Evolutionary conservation across 2,113 vertebrate genomes (phyloP).

Genomic region (Pseudopipra pipra): DNA sequence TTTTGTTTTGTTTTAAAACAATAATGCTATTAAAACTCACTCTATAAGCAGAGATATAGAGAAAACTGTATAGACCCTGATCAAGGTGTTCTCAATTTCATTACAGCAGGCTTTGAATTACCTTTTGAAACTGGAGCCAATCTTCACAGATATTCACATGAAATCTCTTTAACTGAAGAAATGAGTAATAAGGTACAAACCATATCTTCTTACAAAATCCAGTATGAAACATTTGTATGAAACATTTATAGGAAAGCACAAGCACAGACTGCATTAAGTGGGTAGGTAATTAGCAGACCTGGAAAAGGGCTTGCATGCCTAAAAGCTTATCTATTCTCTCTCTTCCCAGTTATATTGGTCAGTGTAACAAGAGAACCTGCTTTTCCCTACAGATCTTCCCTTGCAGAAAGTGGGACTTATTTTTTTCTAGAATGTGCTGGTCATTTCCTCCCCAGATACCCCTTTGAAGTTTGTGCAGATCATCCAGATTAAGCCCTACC

Average conservation of each 20-base stretch:
- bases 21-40: neutral
- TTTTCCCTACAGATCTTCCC: neutral
- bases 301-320: neutral
- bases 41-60: neutral
- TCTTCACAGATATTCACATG: neutral
- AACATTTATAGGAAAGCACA: neutral
- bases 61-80: neutral
- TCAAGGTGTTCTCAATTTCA: conserved; percentile 29
- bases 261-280: neutral
- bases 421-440: neutral
- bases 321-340: neutral
- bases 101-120: neutral
- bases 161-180: conserved; percentile 8
- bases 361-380: neutral
- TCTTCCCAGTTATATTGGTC: neutral
- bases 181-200: conserved; percentile 21
- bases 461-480: neutral
- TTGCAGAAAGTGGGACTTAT: neutral
- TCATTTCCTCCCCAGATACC: rapidly evolving
- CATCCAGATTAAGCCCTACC: neutral
- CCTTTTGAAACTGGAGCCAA: neutral
- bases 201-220: neutral
- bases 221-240: neutral
- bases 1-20: neutral
- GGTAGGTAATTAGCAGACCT: neutral